phyloP scores from a whole-genome alignment of 2,113 vertebrate genomes.

The Cheirogaleus medius region DNA sequence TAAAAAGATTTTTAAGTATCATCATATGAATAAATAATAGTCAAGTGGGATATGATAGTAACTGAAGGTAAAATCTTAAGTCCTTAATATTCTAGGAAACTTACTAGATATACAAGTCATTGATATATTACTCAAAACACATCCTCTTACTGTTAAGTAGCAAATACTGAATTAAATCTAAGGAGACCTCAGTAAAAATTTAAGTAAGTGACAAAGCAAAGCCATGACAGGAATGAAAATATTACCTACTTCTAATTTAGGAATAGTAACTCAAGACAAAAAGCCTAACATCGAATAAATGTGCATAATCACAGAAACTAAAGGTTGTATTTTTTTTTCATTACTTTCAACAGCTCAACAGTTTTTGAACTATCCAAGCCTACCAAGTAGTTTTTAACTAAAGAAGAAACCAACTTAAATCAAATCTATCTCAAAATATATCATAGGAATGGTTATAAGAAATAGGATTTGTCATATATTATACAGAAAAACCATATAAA shows the following conservation, averaged over 20 bases:
- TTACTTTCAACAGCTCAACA: neutral
- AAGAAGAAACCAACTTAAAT: slow-evolving; percentile 39
- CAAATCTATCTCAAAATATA: neutral
- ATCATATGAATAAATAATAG: neutral
- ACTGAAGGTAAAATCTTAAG: slow-evolving; percentile 25
- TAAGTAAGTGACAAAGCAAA: neutral
- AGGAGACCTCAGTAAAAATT: neutral
- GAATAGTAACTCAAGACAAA: neutral
- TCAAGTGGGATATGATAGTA: neutral
- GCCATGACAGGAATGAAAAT: neutral
- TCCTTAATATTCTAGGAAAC: slow-evolving; percentile 38
- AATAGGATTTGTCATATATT: neutral
- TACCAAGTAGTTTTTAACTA: slow-evolving; percentile 7
- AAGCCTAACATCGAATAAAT: neutral
- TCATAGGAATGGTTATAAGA: neutral
- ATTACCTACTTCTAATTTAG: neutral
- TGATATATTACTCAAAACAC: neutral
- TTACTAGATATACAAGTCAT: neutral
- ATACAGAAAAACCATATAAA: slow-evolving; percentile 1
- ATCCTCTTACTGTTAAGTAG: neutral
- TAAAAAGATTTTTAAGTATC: neutral
- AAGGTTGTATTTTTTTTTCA: neutral
- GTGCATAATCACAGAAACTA: neutral
- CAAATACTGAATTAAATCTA: neutral
- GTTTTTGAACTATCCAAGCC: slow-evolving; percentile 11